Base-by-base conservation (phyloP, 2,888 invertebrate genomes). In the Eupithecia subumbrata region DNA sequence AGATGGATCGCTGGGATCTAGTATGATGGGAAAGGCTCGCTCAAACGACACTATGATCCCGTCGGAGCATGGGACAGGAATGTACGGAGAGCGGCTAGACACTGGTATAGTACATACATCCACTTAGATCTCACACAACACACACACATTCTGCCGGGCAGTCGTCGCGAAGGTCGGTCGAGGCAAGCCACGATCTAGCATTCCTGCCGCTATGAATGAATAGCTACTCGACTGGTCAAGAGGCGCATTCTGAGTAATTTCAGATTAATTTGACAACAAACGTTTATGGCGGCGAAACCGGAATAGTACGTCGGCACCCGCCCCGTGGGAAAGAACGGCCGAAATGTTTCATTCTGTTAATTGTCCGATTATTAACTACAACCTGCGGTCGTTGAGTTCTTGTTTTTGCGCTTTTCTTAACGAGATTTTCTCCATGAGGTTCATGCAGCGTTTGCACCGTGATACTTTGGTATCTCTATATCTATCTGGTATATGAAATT, bases 211-310 rank as follows among this genome's bases (percentile, higher is more conserved):
- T 92, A 94, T 95, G 94, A 95, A 95, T 95, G 94, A 95, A 94
- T 93, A 93, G 94, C 91, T 85, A 90, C 88, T 84, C 86, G 89
- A 94, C 94, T 89, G 91, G 94, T 93, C 88, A 87, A 84, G 87
- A 85, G 85, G 85, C 90, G 91, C 92, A 93, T 92, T 91, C 91
- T 92, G 90, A 92, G 89, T 88, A 85, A 90, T 90, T 91, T 90
- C 89, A 92, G 93, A 93, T 94, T 92, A 93, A 95, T 94, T 95
- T 94, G 94, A 94, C 94, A 94, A 94, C 94, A 94, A 94, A 93
- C 92, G 91, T 92, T 92, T 90, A 90, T 90, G 93, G 90, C 91
- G 84, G 93, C 91, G 88, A 91, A 94, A 94, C 94, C 93, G 94
- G 94, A 91, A 89, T 91, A 86, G 83, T 85, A 79, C 84, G 84